A percentile compares a stretch with the other conserved stretches of the same genome.
phyloP scores from a whole-genome alignment of 2,113 vertebrate genomes.

The Phoenicopterus ruber region DNA sequence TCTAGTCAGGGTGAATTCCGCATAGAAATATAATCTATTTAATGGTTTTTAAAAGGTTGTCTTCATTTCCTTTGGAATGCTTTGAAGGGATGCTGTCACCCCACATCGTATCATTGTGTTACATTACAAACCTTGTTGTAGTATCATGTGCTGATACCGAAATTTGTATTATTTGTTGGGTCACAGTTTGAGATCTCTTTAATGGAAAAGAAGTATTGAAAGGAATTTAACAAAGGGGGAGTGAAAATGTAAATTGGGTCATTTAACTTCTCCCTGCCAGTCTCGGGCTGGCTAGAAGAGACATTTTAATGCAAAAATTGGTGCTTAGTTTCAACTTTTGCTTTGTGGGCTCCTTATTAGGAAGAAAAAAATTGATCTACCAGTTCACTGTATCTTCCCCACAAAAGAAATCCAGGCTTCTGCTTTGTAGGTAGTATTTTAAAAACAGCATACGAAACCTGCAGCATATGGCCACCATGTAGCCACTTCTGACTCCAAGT shows the following conservation, averaged over 20 bases:
- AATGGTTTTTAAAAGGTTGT: not conserved
- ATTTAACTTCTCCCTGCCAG: not conserved
- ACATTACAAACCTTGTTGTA: not conserved
- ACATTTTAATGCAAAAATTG: not conserved
- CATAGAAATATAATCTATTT: not conserved
- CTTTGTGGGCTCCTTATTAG: not conserved
- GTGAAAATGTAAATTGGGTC: not conserved
- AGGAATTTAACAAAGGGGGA: not conserved
- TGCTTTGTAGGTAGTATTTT: not conserved
- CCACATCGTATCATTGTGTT: rapidly evolving
- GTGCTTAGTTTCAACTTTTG: not conserved
- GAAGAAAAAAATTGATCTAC: not conserved
- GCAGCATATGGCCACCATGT: not conserved
- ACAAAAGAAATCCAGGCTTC: not conserved
- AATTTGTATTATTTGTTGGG: not conserved
- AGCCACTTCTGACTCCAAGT: not conserved
- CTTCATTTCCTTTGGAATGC: not conserved
- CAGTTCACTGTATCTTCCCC: not conserved
- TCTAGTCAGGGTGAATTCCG: not conserved
- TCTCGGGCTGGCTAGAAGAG: not conserved
- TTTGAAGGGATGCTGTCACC: not conserved
- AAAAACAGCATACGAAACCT: not conserved
- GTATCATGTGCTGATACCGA: not conserved
- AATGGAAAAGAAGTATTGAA: not conserved
- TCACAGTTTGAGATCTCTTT: not conserved